Evolutionary conservation across 2,113 vertebrate genomes (phyloP).

Genomic region (Nanorana parkeri): DNA sequence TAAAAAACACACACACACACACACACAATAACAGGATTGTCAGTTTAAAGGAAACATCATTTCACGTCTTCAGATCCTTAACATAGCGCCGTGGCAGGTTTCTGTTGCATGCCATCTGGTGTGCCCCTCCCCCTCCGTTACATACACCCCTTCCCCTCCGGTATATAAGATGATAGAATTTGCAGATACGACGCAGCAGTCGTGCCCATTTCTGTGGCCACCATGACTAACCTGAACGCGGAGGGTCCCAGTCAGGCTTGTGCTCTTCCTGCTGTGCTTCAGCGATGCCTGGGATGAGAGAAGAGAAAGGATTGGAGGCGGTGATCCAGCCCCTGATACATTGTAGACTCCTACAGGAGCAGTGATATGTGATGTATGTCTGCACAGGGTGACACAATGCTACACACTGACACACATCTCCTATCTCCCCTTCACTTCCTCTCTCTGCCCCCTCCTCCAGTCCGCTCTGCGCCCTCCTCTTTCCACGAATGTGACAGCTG

Average conservation of each 20-base stretch:
- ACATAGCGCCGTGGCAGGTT: too few species aligned
- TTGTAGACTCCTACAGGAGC: neutral
- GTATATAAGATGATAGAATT: too few species aligned
- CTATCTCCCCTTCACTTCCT: conserved; percentile 6
- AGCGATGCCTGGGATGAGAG: neutral
- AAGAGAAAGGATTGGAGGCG: conserved; percentile 22
- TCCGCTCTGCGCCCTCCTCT: neutral
- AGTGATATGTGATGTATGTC: neutral
- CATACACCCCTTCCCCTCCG: too few species aligned
- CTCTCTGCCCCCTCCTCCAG: conserved; percentile 25
- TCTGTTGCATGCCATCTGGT: too few species aligned
- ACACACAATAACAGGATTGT: too few species aligned
- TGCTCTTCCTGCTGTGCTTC: neutral
- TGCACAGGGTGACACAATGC: neutral
- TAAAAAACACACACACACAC: too few species aligned
- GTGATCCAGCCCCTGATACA: conserved; percentile 4
- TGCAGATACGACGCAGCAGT: too few species aligned
- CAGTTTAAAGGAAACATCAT: too few species aligned
- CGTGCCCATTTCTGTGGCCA: neutral
- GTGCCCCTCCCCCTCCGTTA: too few species aligned
- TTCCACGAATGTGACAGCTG: neutral
- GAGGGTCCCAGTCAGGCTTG: conserved; percentile 9
- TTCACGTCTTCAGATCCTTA: too few species aligned
- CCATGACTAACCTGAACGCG: conserved; percentile 39
- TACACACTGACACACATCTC: neutral